Percentiles rank a stretch among this genome's conserved stretches.
Conservation (phyloP, 1,140 invertebrate species). For the Zelostemma sp. region DNA sequence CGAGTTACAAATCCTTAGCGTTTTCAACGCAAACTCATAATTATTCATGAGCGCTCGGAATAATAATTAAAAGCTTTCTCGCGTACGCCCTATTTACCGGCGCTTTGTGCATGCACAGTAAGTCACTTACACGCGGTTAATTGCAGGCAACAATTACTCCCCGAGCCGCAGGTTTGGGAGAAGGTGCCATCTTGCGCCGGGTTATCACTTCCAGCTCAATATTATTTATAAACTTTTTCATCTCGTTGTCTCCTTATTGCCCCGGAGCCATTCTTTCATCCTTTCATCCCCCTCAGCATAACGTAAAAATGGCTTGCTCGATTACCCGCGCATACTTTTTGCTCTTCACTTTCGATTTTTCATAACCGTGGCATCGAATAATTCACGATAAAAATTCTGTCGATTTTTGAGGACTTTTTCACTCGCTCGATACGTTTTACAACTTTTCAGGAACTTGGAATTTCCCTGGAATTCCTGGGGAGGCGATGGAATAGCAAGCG, state of each 20-base stretch:
- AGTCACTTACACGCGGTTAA: constrained; percentile 32
- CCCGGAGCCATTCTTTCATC: constrained; percentile 9
- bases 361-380: constrained; percentile 1
- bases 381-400: neutral
- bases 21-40: constrained; percentile 21
- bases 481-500: no score
- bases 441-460: no score
- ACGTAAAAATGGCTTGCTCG: constrained; percentile 13
- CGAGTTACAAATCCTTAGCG: constrained; percentile 4
- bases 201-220: neutral
- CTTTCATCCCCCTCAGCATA: constrained; percentile 12
- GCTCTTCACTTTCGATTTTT: constrained; percentile 10
- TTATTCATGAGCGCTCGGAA: constrained; percentile 30
- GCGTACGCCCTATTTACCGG: neutral
- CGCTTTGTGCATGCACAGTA: constrained; percentile 11
- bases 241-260: constrained; percentile 1
- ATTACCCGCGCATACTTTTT: constrained; percentile 7
- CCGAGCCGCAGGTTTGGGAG: neutral
- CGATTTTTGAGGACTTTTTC: neutral
- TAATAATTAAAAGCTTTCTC: constrained; percentile 41
- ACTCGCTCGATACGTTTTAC: no score
- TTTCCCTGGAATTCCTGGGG: no score
- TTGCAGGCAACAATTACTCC: constrained; percentile 37
- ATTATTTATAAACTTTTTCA: constrained; percentile 2
- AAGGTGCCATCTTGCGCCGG: neutral